Conservation (phyloP, 2,113 vertebrate species). For the Pipa parva region DNA sequence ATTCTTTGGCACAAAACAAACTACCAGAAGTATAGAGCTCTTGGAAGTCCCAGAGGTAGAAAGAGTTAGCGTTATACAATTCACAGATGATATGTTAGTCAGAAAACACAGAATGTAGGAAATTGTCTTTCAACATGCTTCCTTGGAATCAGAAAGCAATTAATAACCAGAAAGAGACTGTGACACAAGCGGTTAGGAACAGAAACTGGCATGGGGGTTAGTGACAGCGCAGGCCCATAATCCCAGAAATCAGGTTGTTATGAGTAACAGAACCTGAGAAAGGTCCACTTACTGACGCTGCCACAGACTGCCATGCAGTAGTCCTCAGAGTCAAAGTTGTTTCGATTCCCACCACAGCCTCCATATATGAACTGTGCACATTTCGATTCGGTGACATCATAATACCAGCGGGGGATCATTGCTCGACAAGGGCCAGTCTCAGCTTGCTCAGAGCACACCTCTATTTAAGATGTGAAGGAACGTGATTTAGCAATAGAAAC, state of each 20-base stretch:
- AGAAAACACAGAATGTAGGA: slow-evolving; percentile 15
- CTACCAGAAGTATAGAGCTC: neutral
- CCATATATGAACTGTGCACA: slow-evolving; percentile 96
- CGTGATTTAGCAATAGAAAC: slow-evolving; percentile 58
- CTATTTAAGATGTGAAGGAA: slow-evolving; percentile 79
- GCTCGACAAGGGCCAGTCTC: slow-evolving; percentile 93
- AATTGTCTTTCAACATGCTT: neutral
- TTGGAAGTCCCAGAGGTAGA: slow-evolving; percentile 3
- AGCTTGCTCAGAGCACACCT: slow-evolving; percentile 93
- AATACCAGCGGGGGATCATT: slow-evolving; percentile 97
- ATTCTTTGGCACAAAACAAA: slow-evolving; percentile 13
- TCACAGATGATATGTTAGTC: slow-evolving; percentile 19
- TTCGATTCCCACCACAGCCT: slow-evolving; percentile 96
- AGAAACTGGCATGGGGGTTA: slow-evolving; percentile 51
- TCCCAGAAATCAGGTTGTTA: slow-evolving; percentile 45
- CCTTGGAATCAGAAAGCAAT: slow-evolving; percentile 1
- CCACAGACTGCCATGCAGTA: slow-evolving; percentile 98
- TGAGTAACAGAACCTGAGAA: slow-evolving; percentile 45
- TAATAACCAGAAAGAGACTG: neutral
- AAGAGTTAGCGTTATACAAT: slow-evolving; percentile 3
- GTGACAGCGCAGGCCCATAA: slow-evolving; percentile 52
- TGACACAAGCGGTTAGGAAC: slow-evolving; percentile 19
- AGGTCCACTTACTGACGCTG: slow-evolving; percentile 90
- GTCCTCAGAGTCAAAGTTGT: slow-evolving; percentile 98
- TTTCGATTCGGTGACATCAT: slow-evolving; percentile 84